These are phyloP conservation scores for Siniperca chuatsi DNA, from an alignment of 2,113 vertebrate species.

Conservation along the genomic window DNA sequence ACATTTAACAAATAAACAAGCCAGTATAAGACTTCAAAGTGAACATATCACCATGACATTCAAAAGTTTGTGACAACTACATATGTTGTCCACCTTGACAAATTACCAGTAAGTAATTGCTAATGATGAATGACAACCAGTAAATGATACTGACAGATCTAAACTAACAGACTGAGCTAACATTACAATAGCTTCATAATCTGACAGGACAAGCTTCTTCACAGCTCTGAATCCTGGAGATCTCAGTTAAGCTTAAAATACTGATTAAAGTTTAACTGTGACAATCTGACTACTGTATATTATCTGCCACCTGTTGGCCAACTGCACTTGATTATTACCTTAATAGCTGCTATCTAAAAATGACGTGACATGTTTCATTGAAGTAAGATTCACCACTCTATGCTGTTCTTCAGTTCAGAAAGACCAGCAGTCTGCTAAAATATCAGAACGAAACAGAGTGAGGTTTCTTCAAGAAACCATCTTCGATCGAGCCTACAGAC, in stretches of 20 bases:
- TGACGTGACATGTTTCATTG: not conserved
- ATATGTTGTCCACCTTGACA: constrained; percentile 6
- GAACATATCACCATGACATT: not conserved
- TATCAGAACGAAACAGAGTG: not conserved
- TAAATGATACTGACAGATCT: constrained; percentile 6
- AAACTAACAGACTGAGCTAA: not conserved
- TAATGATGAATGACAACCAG: constrained; percentile 29
- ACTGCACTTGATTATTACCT: not conserved
- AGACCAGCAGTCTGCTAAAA: not conserved
- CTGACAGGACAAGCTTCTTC: not conserved
- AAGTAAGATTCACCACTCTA: not conserved
- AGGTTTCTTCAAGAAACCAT: not conserved
- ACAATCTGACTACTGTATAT: not conserved
- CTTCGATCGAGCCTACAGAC: too few relatives aligned
- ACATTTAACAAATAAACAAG: not conserved
- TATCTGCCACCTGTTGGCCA: constrained; percentile 7
- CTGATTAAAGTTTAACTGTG: not conserved
- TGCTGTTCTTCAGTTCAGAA: too few relatives aligned
- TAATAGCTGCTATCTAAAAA: not conserved
- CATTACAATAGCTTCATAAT: not conserved
- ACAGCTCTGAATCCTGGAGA: not conserved
- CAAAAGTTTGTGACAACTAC: not conserved
- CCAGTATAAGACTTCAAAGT: not conserved
- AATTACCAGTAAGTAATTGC: not conserved
- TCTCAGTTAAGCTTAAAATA: not conserved